These are phyloP conservation scores for Bugula neritina DNA, from an alignment of 2,888 invertebrate species.

Conservation along the genomic window DNA sequence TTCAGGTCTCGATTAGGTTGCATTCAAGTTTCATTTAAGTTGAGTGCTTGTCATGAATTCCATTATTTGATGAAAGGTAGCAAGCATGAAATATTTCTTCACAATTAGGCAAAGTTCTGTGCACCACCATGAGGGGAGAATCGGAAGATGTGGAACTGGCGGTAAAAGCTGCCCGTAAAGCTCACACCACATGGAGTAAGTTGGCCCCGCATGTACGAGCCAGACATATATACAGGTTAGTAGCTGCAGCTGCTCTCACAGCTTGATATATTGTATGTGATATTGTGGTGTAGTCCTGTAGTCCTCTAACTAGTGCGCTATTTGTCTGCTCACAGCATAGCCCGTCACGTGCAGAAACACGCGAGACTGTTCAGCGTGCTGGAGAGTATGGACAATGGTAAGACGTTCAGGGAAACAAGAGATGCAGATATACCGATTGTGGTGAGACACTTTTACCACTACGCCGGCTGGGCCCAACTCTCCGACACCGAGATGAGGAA, in stretches of 20 bases:
- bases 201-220: slow-evolving; percentile 47
- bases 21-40: too few species aligned
- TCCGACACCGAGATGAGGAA: slow-evolving; percentile 51
- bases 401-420: slow-evolving; percentile 54
- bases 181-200: slow-evolving; percentile 46
- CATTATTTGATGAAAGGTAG: too few species aligned
- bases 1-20: too few species aligned
- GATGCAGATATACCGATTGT: slow-evolving; percentile 54
- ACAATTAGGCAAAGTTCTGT: slow-evolving; percentile 44
- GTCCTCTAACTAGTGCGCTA: too few species aligned
- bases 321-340: slow-evolving; percentile 50
- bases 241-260: too few species aligned
- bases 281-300: too few species aligned
- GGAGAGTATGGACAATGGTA: slow-evolving; percentile 55
- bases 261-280: too few species aligned
- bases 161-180: slow-evolving; percentile 41
- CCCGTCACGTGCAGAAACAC: slow-evolving; percentile 56
- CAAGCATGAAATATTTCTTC: too few species aligned
- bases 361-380: slow-evolving; percentile 55
- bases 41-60: too few species aligned
- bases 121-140: slow-evolving; percentile 43
- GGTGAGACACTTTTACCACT: slow-evolving; percentile 57
- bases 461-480: slow-evolving; percentile 56
- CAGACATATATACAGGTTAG: slow-evolving; percentile 48
- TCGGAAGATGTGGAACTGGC: slow-evolving; percentile 48